These are phyloP conservation scores for Andrena minutula DNA, from an alignment of 2,888 invertebrate genomes.

Conservation along the genomic window DNA sequence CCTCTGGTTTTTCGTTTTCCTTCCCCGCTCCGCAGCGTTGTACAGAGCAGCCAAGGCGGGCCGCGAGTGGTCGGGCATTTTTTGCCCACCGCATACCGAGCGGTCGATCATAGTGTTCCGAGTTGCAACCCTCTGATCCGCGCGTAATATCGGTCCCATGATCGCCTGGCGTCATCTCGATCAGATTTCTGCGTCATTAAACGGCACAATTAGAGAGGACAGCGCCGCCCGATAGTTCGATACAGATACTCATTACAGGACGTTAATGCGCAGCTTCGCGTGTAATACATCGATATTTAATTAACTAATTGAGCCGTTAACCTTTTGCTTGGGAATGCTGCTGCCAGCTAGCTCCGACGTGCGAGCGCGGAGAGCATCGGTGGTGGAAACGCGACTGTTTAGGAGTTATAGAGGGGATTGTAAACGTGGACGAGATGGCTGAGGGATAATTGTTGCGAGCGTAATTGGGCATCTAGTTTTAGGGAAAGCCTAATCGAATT, in stretches of 20 bases:
- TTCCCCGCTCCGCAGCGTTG: background rate
- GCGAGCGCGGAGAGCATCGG: background rate
- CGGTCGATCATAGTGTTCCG: constrained; percentile 25
- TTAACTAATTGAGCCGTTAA: constrained; percentile 37
- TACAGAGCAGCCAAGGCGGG: background rate
- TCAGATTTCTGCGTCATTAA: constrained; percentile 34
- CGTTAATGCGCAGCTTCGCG: constrained; percentile 12
- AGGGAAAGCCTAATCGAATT: no score
- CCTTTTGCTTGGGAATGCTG: constrained; percentile 15
- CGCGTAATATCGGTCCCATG: constrained; percentile 18
- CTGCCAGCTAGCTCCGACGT: background rate
- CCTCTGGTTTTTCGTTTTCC: background rate
- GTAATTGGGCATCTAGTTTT: background rate
- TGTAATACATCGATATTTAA: constrained; percentile 22
- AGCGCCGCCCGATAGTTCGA: constrained; percentile 15
- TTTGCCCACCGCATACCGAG: constrained; percentile 25
- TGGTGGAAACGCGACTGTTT: background rate
- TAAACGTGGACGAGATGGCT: background rate
- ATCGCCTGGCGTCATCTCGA: constrained; percentile 34
- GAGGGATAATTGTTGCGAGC: background rate
- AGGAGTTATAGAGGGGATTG: background rate
- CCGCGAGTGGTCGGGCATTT: background rate
- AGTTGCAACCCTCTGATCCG: background rate
- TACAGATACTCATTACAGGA: constrained; percentile 14
- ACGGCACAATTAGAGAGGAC: constrained; percentile 36